These are phyloP conservation scores for Apamea anceps DNA, from an alignment of 2,888 invertebrate genomes.

Conservation along the genomic window DNA sequence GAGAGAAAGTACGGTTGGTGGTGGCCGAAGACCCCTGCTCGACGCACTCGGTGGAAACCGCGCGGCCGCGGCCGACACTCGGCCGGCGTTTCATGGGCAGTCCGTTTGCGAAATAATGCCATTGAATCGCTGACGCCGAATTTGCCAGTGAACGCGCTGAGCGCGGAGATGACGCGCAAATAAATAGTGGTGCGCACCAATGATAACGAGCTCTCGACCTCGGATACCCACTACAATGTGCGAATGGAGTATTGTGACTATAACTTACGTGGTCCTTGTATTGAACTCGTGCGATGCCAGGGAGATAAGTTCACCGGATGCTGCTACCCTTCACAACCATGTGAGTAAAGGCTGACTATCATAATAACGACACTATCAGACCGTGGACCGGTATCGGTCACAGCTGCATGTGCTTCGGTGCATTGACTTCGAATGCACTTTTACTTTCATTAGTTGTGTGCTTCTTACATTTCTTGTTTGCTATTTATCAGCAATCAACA, in stretches of 20 bases:
- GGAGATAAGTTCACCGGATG: slow-evolving; percentile 78
- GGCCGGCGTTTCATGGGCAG: slow-evolving; percentile 82
- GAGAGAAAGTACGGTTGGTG: slow-evolving; percentile 87
- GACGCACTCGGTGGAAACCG: slow-evolving; percentile 82
- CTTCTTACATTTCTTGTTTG: slow-evolving; percentile 55
- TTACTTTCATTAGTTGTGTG: slow-evolving; percentile 82
- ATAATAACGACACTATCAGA: slow-evolving; percentile 38
- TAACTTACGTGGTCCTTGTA: slow-evolving; percentile 82
- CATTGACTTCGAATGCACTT: slow-evolving; percentile 84
- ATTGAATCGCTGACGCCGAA: slow-evolving; percentile 81
- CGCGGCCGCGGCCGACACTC: slow-evolving; percentile 88
- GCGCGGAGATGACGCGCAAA: slow-evolving; percentile 86
- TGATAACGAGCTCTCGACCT: slow-evolving; percentile 73
- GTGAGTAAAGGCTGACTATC: slow-evolving; percentile 76
- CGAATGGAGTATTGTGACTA: slow-evolving; percentile 87
- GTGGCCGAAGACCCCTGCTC: slow-evolving; percentile 83
- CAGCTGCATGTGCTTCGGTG: slow-evolving; percentile 71
- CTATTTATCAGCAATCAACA: slow-evolving; percentile 19
- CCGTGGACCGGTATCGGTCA: slow-evolving; percentile 69
- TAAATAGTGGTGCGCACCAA: slow-evolving; percentile 81
- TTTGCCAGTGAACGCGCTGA: slow-evolving; percentile 82
- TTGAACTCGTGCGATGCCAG: slow-evolving; percentile 74
- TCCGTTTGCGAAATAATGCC: slow-evolving; percentile 87
- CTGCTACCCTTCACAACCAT: slow-evolving; percentile 79
- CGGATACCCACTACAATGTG: slow-evolving; percentile 83